These are phyloP conservation scores for Seladonia tumulorum DNA, from an alignment of 2,888 invertebrate genomes.

Conservation along the genomic window DNA sequence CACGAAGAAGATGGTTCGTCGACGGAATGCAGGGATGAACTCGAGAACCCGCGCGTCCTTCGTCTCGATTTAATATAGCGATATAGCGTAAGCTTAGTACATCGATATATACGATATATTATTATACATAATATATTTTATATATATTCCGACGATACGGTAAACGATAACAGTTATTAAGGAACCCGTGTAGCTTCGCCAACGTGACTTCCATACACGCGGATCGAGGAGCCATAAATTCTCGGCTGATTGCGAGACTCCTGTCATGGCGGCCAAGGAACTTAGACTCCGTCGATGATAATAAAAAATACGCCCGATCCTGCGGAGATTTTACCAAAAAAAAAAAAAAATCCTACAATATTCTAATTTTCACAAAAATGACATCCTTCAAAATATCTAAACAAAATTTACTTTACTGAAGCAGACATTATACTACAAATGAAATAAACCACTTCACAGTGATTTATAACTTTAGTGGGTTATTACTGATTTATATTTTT, in stretches of 20 bases:
- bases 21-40: constrained; percentile 1
- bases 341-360: background rate
- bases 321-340: background rate
- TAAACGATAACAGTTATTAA: constrained; percentile 31
- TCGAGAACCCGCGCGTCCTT: constrained; percentile 17
- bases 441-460: too few species aligned
- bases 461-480: too few species aligned
- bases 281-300: background rate
- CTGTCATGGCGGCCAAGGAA: background rate
- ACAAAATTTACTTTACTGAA: background rate
- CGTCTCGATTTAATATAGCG: constrained; percentile 26
- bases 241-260: background rate
- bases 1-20: background rate
- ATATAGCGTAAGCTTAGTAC: constrained; percentile 34
- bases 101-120: constrained; percentile 50
- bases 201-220: constrained; percentile 37
- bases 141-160: constrained; percentile 43
- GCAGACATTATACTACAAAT: background rate
- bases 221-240: background rate
- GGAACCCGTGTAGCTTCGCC: constrained; percentile 40
- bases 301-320: background rate
- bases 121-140: constrained; percentile 57
- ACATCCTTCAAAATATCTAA: background rate
- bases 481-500: too few species aligned
- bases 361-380: background rate